These are phyloP conservation scores for Anoura caudifer DNA, from an alignment of 2,113 vertebrate species.

Conservation along the genomic window DNA sequence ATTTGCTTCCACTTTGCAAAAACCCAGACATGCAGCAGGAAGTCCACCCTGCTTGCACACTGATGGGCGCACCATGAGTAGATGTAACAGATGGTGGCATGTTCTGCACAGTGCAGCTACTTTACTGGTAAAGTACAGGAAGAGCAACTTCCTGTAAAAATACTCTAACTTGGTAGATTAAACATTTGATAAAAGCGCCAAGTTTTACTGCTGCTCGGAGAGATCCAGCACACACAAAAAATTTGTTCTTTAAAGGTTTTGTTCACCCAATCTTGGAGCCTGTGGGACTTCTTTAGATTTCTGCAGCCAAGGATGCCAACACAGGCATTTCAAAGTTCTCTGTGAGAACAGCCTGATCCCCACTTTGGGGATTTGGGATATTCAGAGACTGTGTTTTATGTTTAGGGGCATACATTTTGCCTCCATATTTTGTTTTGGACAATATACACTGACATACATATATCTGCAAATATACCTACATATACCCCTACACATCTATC, in stretches of 20 bases:
- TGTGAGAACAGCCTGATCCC: not conserved
- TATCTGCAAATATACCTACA: not conserved
- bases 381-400: not conserved
- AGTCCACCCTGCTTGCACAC: not conserved
- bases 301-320: not conserved
- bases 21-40: not conserved
- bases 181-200: not conserved
- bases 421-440: not conserved
- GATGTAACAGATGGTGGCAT: accelerated
- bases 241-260: not conserved
- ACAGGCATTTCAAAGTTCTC: not conserved
- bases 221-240: not conserved
- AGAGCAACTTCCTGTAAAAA: not conserved
- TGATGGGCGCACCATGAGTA: accelerated
- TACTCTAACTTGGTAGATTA: not conserved
- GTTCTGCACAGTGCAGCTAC: not conserved
- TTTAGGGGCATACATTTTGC: not conserved
- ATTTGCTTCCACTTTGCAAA: not conserved
- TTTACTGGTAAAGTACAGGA: not conserved
- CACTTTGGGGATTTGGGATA: not conserved
- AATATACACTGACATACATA: not conserved
- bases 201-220: not conserved
- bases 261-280: not conserved
- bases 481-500: not conserved
- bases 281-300: not conserved